phyloP scores from a whole-genome alignment of 1,140 invertebrate species.

The Brachionus rubens region DNA sequence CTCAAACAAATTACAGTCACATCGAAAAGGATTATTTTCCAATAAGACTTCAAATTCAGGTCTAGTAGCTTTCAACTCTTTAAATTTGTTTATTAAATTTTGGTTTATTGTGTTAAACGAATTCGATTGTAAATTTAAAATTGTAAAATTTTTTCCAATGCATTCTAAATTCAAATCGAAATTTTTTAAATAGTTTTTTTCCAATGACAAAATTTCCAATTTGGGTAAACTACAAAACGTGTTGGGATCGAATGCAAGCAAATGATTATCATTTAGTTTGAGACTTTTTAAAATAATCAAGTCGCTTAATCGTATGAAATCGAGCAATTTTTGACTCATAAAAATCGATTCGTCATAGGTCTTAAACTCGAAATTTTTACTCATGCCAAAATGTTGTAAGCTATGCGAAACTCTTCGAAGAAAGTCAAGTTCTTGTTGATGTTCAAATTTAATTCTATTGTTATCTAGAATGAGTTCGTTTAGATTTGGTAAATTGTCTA shows the following conservation, averaged over 20 bases:
- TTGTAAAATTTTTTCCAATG: not conserved
- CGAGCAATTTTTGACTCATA: not conserved
- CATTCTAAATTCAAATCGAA: not conserved
- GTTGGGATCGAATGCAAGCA: not conserved
- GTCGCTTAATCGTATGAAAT: not conserved
- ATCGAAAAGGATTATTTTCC: not conserved
- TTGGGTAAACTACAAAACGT: not conserved
- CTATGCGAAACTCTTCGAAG: not conserved
- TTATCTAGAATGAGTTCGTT: conserved; percentile 12
- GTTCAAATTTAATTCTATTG: not conserved
- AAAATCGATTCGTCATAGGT: not conserved
- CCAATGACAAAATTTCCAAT: not conserved
- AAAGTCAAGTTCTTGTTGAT: not conserved
- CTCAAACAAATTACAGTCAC: conserved; percentile 19
- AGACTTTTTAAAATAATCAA: not conserved
- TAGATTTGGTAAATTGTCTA: conserved; percentile 2
- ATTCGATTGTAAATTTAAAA: conserved; percentile 15
- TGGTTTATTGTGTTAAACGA: not conserved
- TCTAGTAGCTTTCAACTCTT: not conserved
- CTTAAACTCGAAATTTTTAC: not conserved
- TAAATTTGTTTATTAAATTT: not conserved
- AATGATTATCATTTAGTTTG: not conserved
- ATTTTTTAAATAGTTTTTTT: not conserved
- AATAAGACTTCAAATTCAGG: not conserved
- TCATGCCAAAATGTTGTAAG: not conserved